Evolutionary conservation across 1,140 invertebrate species (phyloP).

Genomic region (Nomia melanderi): DNA sequence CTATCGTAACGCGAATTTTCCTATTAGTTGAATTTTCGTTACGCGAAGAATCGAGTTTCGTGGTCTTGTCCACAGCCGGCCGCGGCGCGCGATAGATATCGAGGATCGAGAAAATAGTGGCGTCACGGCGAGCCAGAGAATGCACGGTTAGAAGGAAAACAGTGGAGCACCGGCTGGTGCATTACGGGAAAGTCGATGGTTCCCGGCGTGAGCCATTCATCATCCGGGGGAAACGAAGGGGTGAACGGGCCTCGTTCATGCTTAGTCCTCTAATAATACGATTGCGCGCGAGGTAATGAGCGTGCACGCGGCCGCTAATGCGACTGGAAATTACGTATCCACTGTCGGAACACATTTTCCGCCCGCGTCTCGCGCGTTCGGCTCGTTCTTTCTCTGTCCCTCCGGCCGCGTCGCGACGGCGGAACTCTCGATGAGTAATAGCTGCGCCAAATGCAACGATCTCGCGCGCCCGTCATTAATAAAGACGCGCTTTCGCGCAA

Average conservation of each 20-base stretch:
- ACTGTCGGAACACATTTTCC: conserved; percentile 6
- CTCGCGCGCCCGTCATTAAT: conserved; percentile 43
- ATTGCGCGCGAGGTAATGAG: conserved; percentile 53
- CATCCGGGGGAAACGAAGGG: conserved; percentile 35
- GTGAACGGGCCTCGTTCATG: conserved; percentile 41
- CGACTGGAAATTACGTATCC: conserved; percentile 51
- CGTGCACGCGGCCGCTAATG: conserved; percentile 46
- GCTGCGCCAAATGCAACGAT: conserved; percentile 43
- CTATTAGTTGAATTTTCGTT: no score
- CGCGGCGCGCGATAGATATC: no score
- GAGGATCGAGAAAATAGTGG: no score
- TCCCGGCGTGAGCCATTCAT: conserved; percentile 46
- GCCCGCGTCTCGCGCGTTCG: background rate
- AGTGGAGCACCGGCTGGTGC: background rate
- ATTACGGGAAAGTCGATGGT: conserved; percentile 36
- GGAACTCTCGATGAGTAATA: conserved; percentile 48
- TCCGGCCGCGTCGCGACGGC: background rate
- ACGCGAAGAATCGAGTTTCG: no score
- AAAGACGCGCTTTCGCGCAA: conserved; percentile 46
- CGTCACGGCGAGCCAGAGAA: background rate
- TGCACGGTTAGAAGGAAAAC: background rate
- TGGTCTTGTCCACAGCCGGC: no score
- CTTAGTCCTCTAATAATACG: conserved; percentile 52
- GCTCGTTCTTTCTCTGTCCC: background rate
- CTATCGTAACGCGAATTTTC: no score